Percentiles rank a stretch among this genome's conserved stretches.
Conservation (phyloP, 2,113 vertebrate genomes). For the Talpa occidentalis region DNA sequence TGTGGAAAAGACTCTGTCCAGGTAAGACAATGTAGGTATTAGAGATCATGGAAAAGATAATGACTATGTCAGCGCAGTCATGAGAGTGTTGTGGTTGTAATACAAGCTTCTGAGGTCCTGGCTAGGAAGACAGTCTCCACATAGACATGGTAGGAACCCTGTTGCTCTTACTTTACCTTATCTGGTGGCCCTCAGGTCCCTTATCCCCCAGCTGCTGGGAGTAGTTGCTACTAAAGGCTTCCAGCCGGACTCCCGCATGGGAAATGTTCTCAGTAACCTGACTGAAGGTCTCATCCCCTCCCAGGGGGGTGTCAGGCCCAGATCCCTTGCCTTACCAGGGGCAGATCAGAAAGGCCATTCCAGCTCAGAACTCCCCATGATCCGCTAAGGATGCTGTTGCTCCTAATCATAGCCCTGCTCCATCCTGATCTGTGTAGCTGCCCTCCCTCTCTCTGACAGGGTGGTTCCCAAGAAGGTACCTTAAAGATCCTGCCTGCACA, state of each 20-base stretch:
- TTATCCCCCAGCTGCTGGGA: neutral
- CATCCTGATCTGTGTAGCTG: neutral
- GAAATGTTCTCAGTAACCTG: neutral
- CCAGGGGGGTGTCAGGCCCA: too few relatives aligned
- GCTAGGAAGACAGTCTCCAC: rapidly evolving
- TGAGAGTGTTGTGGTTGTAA: rapidly evolving
- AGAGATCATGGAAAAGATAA: neutral
- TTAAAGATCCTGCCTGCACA: neutral
- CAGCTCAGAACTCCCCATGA: neutral
- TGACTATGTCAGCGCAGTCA: neutral
- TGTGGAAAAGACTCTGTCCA: neutral
- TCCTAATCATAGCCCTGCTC: neutral
- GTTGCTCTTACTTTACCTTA: neutral
- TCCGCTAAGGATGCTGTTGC: neutral
- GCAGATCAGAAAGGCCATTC: neutral
- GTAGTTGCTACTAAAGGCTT: neutral
- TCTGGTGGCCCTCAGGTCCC: neutral
- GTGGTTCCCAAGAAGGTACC: neutral
- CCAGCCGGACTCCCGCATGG: neutral
- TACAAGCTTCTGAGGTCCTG: neutral
- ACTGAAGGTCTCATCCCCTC: neutral
- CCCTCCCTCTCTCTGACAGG: neutral
- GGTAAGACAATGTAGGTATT: neutral
- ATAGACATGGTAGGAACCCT: rapidly evolving
- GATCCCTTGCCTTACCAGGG: neutral